phyloP scores from a whole-genome alignment of 2,888 invertebrate genomes.

The Caradrina clavipalpis region DNA sequence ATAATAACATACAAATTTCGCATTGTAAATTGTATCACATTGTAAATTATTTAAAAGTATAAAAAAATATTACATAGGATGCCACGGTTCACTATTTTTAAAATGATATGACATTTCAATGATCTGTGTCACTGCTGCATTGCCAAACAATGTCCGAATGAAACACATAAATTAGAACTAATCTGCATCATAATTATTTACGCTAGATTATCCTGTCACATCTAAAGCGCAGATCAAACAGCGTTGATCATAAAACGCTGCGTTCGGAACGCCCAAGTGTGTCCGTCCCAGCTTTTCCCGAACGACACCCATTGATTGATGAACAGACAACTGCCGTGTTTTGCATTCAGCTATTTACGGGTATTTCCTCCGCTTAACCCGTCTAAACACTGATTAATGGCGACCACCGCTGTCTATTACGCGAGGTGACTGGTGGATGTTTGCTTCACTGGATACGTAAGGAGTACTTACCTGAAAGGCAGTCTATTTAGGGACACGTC shows the following conservation, averaged over 20 bases:
- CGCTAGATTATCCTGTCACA: conserved; percentile 41
- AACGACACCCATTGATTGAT: conserved; percentile 85
- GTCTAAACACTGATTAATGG: conserved; percentile 88
- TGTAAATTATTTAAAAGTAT: no score
- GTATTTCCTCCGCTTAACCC: conserved; percentile 89
- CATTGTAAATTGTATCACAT: no score
- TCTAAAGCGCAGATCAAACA: conserved; percentile 34
- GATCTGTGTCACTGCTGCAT: neutral
- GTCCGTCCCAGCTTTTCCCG: conserved; percentile 53
- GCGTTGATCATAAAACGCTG: conserved; percentile 56
- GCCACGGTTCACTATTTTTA: neutral
- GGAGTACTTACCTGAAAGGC: conserved; percentile 58
- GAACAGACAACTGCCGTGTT: conserved; percentile 89
- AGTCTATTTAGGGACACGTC: conserved; percentile 61
- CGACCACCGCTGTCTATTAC: conserved; percentile 79
- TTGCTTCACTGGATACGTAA: conserved; percentile 71
- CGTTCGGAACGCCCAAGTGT: conserved; percentile 56
- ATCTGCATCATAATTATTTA: conserved; percentile 34
- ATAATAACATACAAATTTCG: no score
- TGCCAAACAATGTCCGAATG: neutral
- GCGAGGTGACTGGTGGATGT: conserved; percentile 74
- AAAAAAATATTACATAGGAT: no score
- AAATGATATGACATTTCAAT: neutral
- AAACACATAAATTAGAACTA: neutral
- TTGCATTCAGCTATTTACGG: conserved; percentile 91